Percentiles rank a stretch among this genome's conserved stretches.
Evolutionary conservation across 2,113 vertebrate species (phyloP).

Genomic region (Holacanthus passer): DNA sequence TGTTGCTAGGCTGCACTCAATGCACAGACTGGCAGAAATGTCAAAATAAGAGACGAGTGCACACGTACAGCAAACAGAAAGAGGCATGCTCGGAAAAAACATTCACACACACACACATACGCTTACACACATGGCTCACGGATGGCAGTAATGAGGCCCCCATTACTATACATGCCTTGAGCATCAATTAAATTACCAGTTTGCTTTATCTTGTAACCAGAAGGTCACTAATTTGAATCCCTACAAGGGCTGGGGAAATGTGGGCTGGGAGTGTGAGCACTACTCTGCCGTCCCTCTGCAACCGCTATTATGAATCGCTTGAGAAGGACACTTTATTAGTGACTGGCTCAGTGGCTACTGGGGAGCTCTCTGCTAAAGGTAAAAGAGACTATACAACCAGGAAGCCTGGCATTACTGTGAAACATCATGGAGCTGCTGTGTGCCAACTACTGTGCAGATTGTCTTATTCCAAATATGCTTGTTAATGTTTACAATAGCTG

Average conservation of each 20-base stretch:
- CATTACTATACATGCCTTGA: slow-evolving; percentile 35
- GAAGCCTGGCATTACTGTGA: neutral
- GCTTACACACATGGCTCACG: slow-evolving; percentile 4
- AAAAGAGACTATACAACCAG: neutral
- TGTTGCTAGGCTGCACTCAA: slow-evolving; percentile 37
- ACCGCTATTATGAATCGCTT: neutral
- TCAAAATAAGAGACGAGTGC: slow-evolving; percentile 16
- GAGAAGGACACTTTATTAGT: neutral
- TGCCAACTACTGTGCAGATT: neutral
- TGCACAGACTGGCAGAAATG: slow-evolving; percentile 1
- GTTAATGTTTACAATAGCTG: no score
- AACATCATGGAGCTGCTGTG: neutral
- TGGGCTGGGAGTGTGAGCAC: slow-evolving; percentile 17
- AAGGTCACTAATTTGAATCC: slow-evolving; percentile 48
- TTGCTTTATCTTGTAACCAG: slow-evolving; percentile 54
- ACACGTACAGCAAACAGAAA: neutral
- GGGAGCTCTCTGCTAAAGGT: no score
- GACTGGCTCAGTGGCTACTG: neutral
- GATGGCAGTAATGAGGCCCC: slow-evolving; percentile 51
- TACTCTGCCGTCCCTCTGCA: neutral
- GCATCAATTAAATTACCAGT: slow-evolving; percentile 53
- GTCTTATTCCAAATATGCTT: neutral
- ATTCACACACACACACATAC: neutral
- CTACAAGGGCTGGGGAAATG: slow-evolving; percentile 13
- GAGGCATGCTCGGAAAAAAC: neutral